phyloP scores from a whole-genome alignment of 2,113 vertebrate species.

The Pseudopipra pipra region DNA sequence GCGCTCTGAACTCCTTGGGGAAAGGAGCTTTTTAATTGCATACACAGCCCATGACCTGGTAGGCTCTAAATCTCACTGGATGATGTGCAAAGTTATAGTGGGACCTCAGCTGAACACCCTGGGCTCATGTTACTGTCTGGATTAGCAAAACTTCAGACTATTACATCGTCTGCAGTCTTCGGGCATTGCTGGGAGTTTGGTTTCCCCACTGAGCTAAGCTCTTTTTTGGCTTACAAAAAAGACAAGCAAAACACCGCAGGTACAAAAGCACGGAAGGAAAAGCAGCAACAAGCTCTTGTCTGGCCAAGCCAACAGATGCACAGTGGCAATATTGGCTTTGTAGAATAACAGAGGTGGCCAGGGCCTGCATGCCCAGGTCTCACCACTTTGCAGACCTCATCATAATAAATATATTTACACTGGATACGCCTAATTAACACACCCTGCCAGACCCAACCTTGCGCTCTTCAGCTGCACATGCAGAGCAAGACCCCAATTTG shows the following conservation, averaged over 20 bases:
- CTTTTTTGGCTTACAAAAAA: background rate
- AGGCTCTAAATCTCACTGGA: slow-evolving; percentile 49
- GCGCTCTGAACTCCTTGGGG: background rate
- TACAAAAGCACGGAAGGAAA: background rate
- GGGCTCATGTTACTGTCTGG: slow-evolving; percentile 56
- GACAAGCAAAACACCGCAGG: background rate
- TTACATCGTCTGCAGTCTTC: background rate
- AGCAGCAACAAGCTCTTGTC: background rate
- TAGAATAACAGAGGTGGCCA: background rate
- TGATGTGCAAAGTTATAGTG: slow-evolving; percentile 3
- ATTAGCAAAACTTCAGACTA: slow-evolving; percentile 46
- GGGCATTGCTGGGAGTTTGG: slow-evolving; percentile 16
- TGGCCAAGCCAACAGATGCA: background rate
- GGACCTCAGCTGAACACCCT: slow-evolving; percentile 11
- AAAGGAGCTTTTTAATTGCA: slow-evolving; percentile 23
- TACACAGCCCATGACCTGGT: slow-evolving; percentile 14
- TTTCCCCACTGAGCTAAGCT: slow-evolving; percentile 25
- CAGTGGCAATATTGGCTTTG: background rate
- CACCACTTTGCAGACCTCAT: slow-evolving; percentile 1
- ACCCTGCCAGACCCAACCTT: background rate
- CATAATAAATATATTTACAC: slow-evolving; percentile 1
- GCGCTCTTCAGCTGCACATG: background rate
- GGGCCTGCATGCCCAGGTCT: background rate
- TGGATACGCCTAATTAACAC: slow-evolving; percentile 8
- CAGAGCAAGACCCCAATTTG: background rate